A percentile compares a stretch with the other conserved stretches of the same genome.
These are phyloP conservation scores for Ostrea denselamellosa DNA, from an alignment of 1,140 invertebrate genomes.

Conservation along the genomic window DNA sequence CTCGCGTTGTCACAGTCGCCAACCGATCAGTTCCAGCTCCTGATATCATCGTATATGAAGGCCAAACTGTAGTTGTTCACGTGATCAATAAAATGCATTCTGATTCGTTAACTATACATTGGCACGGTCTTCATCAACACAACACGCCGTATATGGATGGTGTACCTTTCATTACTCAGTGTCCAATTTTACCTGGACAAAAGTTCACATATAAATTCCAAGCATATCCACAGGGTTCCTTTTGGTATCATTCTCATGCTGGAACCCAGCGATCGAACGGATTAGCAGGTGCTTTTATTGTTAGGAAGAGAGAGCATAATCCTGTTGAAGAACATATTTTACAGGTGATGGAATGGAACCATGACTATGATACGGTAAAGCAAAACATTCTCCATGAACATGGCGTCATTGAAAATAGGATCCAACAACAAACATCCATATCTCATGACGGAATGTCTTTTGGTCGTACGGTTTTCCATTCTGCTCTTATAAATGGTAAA, in stretches of 20 bases:
- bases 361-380: constrained; percentile 64
- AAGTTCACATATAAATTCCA: constrained; percentile 89
- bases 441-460: constrained; percentile 44
- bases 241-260: constrained; percentile 76
- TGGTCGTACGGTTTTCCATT: constrained; percentile 62
- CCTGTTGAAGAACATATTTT: constrained; percentile 60
- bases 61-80: constrained; percentile 91
- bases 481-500: constrained; percentile 73
- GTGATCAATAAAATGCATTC: constrained; percentile 90
- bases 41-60: constrained; percentile 87
- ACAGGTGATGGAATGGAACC: constrained; percentile 70
- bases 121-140: constrained; percentile 90
- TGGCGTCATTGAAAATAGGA: background rate
- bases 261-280: constrained; percentile 71
- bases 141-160: constrained; percentile 94
- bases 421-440: too few species aligned
- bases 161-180: constrained; percentile 93
- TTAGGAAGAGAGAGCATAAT: constrained; percentile 51
- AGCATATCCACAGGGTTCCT: constrained; percentile 69
- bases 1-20: constrained; percentile 60
- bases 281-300: constrained; percentile 69
- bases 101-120: constrained; percentile 91
- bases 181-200: constrained; percentile 90
- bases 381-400: constrained; percentile 51
- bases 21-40: constrained; percentile 74